Percentiles rank a stretch among this genome's conserved stretches.
Evolutionary conservation across 2,113 vertebrate genomes (phyloP).

Genomic region (Neolamprologus modestus): DNA sequence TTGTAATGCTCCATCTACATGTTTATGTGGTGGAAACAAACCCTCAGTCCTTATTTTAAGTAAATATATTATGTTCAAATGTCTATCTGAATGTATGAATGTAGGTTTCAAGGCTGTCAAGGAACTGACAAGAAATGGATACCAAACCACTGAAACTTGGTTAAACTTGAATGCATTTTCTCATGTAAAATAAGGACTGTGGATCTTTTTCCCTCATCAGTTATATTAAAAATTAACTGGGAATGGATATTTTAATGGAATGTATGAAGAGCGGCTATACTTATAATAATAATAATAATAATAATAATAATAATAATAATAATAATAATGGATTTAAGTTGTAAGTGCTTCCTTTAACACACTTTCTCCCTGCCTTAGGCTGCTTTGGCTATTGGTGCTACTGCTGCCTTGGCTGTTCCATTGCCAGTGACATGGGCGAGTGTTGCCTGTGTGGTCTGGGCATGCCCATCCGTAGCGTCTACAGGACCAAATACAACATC

Average conservation of each 20-base stretch:
- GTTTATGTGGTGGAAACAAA: not conserved
- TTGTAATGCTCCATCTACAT: not conserved
- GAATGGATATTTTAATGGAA: not conserved
- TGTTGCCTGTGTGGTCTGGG: constrained; percentile 72
- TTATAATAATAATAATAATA: not conserved
- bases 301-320: not conserved
- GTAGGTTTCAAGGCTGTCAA: not conserved
- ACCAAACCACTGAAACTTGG: not conserved
- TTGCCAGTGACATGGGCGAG: constrained; percentile 76
- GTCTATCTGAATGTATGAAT: not conserved
- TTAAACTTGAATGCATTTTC: not conserved
- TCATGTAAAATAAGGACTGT: not conserved
- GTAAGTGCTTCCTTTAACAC: not conserved
- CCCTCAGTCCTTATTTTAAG: not conserved
- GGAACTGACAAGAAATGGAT: not conserved
- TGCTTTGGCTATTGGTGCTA: constrained; percentile 64
- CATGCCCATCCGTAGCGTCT: constrained; percentile 76
- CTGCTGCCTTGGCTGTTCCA: constrained; percentile 58
- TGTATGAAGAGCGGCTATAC: not conserved
- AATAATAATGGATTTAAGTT: not conserved
- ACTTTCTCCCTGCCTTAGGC: constrained; percentile 49
- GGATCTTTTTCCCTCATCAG: not conserved
- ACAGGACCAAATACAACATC: constrained; percentile 81
- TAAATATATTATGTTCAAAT: not conserved
- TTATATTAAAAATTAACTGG: not conserved